Percentiles rank a stretch among this genome's conserved stretches.
Evolutionary conservation across 2,888 invertebrate genomes (phyloP).

Genomic region (Drosophila birchii): DNA sequence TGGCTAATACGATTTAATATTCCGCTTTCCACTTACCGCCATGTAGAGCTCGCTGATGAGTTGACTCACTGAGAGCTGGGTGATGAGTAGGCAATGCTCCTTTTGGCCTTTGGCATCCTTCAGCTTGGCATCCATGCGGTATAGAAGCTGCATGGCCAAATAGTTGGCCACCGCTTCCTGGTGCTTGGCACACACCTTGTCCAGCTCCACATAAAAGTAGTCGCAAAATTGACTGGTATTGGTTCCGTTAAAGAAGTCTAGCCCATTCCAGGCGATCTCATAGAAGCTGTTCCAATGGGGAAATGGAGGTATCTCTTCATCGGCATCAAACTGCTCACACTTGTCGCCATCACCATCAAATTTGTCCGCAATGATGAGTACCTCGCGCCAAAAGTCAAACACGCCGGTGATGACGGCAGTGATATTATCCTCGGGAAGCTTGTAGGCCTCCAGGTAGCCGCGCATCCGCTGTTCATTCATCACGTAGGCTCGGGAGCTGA

Average conservation of each 20-base stretch:
- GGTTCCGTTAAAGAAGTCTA: slow-evolving; percentile 22
- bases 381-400: slow-evolving; percentile 75
- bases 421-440: slow-evolving; percentile 60
- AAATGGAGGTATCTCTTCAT: slow-evolving; percentile 10
- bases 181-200: slow-evolving; percentile 64
- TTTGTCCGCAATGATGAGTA: slow-evolving; percentile 51
- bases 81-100: slow-evolving; percentile 65
- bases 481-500: slow-evolving; percentile 71
- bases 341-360: slow-evolving; percentile 56
- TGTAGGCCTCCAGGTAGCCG: slow-evolving; percentile 68
- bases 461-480: slow-evolving; percentile 78
- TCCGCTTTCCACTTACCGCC: slow-evolving; percentile 52
- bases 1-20: no score
- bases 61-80: slow-evolving; percentile 55
- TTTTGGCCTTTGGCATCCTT: slow-evolving; percentile 64
- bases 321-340: slow-evolving; percentile 39
- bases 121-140: slow-evolving; percentile 74
- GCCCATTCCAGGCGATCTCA: slow-evolving; percentile 77
- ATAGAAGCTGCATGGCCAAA: slow-evolving; percentile 78
- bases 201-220: slow-evolving; percentile 69
- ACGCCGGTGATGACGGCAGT: slow-evolving; percentile 63
- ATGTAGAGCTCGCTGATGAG: slow-evolving; percentile 75
- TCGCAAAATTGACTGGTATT: slow-evolving; percentile 58
- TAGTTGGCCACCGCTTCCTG: slow-evolving; percentile 81
- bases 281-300: slow-evolving; percentile 69